Base-by-base conservation (phyloP, 2,888 invertebrate species). In the Eupithecia exiguata region DNA sequence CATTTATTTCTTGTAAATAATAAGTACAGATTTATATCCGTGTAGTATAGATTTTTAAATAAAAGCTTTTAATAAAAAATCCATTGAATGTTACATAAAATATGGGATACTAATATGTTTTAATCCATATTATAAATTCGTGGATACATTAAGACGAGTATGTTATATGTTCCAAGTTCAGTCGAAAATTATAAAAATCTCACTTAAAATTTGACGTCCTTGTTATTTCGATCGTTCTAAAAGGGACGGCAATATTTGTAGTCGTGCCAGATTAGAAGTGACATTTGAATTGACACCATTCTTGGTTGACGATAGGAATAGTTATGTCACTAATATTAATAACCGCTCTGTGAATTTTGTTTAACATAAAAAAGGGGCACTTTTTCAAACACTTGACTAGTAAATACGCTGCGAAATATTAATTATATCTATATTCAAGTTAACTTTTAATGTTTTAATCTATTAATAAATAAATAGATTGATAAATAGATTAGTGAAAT, bases 11-110 rank as follows among this genome's bases (percentile, higher is more conserved):
- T 75, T 74, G 76, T 74, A 79, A 78, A 93, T 93, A 93, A 89
- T 91, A 89, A 91, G 87, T 83, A 85, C 86, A 91, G 88, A 84
- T 79, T 83, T 85, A 83, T 87, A 86, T 84, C 84, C 77, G 78
- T 79, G 81, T 89, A 89, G 89, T 87, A 84, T 88, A 86, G 88
- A 84, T 85, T 87, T 85, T 87, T 86, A 87, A 89, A 88, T 88
- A 86, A 87, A 77, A 76, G 75, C 77, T 83, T 84, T 83, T 74
- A 79, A 84, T 49, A 36, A 43, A 36, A 90, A 92, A 92, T 93
- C 93, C 93, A 93, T 90, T 86, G 77, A 80, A 80, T 67, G 70
- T 75, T 67, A 75, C 62, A 16, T 72, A 5, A 58, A 62, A 74
- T 79, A 78, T 78, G 77, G 79, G 75, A 68, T 63, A 68, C 74